These are phyloP conservation scores for Coptotermes formosanus DNA, from an alignment of 1,140 invertebrate genomes.

Conservation along the genomic window DNA sequence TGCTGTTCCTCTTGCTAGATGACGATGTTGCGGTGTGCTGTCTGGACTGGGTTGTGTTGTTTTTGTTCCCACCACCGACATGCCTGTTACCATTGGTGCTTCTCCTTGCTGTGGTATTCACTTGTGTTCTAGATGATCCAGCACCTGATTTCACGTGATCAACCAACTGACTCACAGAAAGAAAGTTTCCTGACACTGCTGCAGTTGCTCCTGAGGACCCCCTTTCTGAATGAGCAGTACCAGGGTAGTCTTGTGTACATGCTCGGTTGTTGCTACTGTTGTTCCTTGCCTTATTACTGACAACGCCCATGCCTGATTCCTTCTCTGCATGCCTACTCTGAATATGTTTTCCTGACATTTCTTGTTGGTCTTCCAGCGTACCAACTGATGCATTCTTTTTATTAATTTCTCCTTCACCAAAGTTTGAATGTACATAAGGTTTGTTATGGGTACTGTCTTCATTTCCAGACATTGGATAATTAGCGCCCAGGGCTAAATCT, in stretches of 20 bases:
- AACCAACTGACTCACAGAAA: slow-evolving; percentile 65
- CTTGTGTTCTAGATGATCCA: slow-evolving; percentile 17
- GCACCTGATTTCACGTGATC: slow-evolving; percentile 52
- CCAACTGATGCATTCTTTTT: neutral
- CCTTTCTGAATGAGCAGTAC: neutral
- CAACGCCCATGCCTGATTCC: neutral
- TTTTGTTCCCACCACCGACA: neutral
- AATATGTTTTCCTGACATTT: slow-evolving; percentile 4
- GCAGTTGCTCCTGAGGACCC: slow-evolving; percentile 14
- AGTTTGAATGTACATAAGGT: slow-evolving; percentile 44
- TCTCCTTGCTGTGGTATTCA: neutral
- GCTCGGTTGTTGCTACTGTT: neutral
- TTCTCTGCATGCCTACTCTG: neutral
- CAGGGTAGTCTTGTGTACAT: neutral
- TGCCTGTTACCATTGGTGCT: neutral
- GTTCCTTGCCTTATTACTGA: neutral
- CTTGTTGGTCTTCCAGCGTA: neutral
- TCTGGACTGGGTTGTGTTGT: neutral
- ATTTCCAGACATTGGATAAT: slow-evolving; percentile 36
- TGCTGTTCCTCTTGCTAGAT: neutral
- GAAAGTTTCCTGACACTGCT: slow-evolving; percentile 43
- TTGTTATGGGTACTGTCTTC: slow-evolving; percentile 47
- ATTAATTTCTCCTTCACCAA: neutral
- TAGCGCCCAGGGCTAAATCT: slow-evolving; percentile 57
- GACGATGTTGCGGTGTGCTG: neutral